Base-by-base conservation (phyloP, 2,797 vertebrate genomes). In the Podarcis siculus region DNA sequence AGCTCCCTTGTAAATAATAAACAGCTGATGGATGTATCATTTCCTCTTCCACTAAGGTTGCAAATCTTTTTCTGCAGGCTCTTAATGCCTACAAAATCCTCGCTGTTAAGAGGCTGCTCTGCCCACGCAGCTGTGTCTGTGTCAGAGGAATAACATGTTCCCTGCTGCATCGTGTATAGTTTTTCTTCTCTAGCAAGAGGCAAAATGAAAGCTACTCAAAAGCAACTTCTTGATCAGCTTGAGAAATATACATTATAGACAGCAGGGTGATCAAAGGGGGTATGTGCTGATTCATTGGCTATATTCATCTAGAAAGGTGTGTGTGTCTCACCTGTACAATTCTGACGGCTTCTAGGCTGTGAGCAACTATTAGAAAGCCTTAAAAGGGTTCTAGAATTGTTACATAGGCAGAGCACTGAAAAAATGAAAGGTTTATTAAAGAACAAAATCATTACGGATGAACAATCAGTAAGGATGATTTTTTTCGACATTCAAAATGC, bases 111-210 rank as follows among this genome's bases (percentile, higher is more conserved):
- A 95, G 89, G 86, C 91, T 94, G 92, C 84, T 95, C 91, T 93
- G 91, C 95, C 90, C 87, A 89, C 91, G 79, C 85, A 95, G 89
- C 94, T 95, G 88, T 91, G 91, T 87, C 93, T 94, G 7, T 94
- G 89, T 89, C 72, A 90, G 85, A 87, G 95, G 95, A 97, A 97
- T 95, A 96, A 94, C 92, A 90, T 95, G 94, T 96, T 96, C 95
- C 71, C 86, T 94, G 81, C 89, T 94, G 94, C 88, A 95, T 91
- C 93, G 88, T 92, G 90, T 82, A 78, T 89, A 95, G 89, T 95
- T 93, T 93, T 95, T 95, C 88, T 95, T 95, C 94, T 92, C 89
- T 89, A 94, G 83, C 87, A 92, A 96, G 92, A 95, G 94, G 95
- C 92, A 96, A 96, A 96, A 95, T 85, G 86, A 86, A 94, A 96